These are phyloP conservation scores for Percopsis transmontana DNA, from an alignment of 2,113 vertebrate genomes.

Conservation along the genomic window DNA sequence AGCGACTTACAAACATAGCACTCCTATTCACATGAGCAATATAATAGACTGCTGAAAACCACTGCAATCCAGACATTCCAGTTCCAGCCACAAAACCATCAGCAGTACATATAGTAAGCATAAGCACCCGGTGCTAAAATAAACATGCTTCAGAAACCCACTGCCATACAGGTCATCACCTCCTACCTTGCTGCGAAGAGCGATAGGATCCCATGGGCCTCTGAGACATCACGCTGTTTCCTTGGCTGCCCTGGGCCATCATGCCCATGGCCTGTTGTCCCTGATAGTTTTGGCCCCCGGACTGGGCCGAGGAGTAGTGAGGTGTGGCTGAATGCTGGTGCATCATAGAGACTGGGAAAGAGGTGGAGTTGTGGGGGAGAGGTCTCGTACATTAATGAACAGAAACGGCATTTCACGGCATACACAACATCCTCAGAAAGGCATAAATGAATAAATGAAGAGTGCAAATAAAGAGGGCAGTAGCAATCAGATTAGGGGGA, in stretches of 20 bases:
- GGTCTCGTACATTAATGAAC: slow-evolving; percentile 50
- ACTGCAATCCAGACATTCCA: neutral
- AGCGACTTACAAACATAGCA: neutral
- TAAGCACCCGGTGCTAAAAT: neutral
- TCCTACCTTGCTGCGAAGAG: slow-evolving; percentile 91
- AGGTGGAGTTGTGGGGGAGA: slow-evolving; percentile 49
- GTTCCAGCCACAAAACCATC: neutral
- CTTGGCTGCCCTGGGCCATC: slow-evolving; percentile 90
- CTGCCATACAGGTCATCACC: neutral
- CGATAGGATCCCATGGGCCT: slow-evolving; percentile 90
- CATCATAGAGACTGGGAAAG: slow-evolving; percentile 89
- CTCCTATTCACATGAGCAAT: neutral
- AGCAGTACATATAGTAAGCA: neutral
- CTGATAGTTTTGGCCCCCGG: slow-evolving; percentile 90
- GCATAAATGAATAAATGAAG: slow-evolving; percentile 31
- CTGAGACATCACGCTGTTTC: slow-evolving; percentile 87
- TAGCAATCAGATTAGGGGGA: slow-evolving; percentile 14
- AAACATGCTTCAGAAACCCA: neutral
- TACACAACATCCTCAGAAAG: slow-evolving; percentile 21
- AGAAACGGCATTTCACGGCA: slow-evolving; percentile 24
- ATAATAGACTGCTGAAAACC: neutral
- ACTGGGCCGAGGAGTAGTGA: slow-evolving; percentile 87
- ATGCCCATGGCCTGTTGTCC: slow-evolving; percentile 89
- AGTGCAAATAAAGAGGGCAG: slow-evolving; percentile 8
- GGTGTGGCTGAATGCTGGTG: slow-evolving; percentile 91